phyloP scores from a whole-genome alignment of 2,113 vertebrate genomes.

The Aviceda subcristata region DNA sequence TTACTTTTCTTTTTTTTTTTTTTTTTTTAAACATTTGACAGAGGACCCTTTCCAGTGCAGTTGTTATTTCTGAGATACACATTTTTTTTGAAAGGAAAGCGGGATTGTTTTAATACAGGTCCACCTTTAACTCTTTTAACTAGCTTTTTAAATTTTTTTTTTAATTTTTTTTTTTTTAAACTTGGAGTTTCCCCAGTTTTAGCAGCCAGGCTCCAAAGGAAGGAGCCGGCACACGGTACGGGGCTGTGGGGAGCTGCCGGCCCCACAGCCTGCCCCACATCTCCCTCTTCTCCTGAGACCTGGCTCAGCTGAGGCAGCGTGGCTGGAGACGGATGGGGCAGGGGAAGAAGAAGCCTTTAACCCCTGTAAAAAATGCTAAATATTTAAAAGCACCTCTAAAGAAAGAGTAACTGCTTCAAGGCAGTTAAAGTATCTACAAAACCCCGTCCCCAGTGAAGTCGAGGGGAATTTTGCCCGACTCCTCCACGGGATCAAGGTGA shows the following conservation, averaged over 20 bases:
- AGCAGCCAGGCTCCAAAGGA: not conserved
- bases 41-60: not conserved
- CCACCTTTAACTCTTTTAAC: not conserved
- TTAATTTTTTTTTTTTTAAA: not conserved
- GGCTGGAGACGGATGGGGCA: not conserved
- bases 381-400: not conserved
- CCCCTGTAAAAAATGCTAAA: not conserved
- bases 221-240: not conserved
- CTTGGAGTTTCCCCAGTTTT: not conserved
- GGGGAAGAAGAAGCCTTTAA: not conserved
- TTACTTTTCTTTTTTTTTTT: not conserved
- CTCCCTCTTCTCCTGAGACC: not conserved
- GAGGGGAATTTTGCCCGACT: not conserved
- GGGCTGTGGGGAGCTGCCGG: not conserved
- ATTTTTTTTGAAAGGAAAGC: not conserved
- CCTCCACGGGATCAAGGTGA: not conserved
- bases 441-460: fast-evolving
- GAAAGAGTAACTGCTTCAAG: not conserved
- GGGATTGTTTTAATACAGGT: not conserved
- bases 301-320: not conserved
- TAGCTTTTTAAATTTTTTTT: too few species aligned
- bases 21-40: not conserved
- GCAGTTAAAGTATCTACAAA: not conserved
- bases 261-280: not conserved
- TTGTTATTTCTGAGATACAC: not conserved